Conservation (phyloP, 2,113 vertebrate genomes). For the Bufo bufo region DNA sequence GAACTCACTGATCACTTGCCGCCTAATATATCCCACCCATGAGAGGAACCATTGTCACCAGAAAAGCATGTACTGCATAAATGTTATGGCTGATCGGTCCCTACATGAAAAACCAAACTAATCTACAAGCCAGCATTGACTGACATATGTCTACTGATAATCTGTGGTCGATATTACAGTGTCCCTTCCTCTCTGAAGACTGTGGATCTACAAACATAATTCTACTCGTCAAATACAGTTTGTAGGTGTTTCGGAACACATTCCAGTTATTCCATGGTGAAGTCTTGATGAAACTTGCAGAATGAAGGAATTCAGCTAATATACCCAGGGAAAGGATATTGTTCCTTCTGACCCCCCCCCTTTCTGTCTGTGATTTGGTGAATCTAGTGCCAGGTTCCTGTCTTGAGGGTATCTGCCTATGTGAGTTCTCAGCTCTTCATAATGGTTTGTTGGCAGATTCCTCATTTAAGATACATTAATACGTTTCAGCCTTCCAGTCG, state of each 20-base stretch:
- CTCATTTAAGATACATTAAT: background rate
- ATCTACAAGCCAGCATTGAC: too few species aligned
- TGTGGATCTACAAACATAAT: background rate
- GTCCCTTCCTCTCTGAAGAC: background rate
- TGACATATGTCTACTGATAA: too few species aligned
- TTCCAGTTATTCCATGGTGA: constrained; percentile 15
- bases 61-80: too few species aligned
- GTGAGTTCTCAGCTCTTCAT: constrained; percentile 38
- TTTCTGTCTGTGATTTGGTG: constrained; percentile 3
- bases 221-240: background rate
- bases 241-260: background rate
- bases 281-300: constrained; percentile 40
- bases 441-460: constrained; percentile 36
- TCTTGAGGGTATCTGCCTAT: constrained; percentile 21
- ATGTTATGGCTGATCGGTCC: too few species aligned
- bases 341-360: background rate
- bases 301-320: constrained; percentile 19
- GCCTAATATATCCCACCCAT: too few species aligned
- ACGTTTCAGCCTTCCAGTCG: background rate
- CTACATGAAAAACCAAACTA: too few species aligned
- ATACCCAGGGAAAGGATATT: background rate
- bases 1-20: too few species aligned
- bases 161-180: background rate
- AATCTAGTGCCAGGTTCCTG: constrained; percentile 44
- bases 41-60: too few species aligned